Evolutionary conservation across 2,113 vertebrate species (phyloP).

Genomic region (Brachionichthys hirsutus): DNA sequence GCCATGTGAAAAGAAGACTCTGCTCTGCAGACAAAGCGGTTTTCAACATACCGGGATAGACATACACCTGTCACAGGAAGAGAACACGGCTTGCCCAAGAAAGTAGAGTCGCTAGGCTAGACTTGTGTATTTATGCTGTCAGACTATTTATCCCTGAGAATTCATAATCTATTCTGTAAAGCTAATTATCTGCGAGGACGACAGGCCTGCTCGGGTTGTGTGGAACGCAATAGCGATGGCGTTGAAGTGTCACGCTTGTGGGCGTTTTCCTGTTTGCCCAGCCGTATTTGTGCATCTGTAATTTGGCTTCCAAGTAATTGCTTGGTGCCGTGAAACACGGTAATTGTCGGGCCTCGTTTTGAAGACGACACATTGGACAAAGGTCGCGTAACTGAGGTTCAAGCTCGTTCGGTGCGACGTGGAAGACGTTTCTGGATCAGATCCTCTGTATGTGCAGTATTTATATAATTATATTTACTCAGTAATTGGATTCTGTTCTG

Average conservation of each 20-base stretch:
- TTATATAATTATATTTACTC: too few species aligned
- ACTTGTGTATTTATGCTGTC: conserved; percentile 40
- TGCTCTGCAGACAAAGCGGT: background rate
- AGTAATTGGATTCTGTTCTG: too few species aligned
- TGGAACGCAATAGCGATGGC: too few species aligned
- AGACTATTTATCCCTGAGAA: conserved; percentile 5
- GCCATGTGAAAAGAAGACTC: conserved; percentile 1
- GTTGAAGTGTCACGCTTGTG: too few species aligned
- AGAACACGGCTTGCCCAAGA: conserved; percentile 1
- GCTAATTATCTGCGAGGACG: conserved; percentile 14
- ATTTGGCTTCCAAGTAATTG: background rate
- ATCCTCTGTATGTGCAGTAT: too few species aligned
- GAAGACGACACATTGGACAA: background rate
- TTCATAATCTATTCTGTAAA: conserved; percentile 17
- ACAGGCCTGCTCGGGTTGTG: background rate
- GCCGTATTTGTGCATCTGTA: background rate
- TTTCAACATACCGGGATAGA: conserved; percentile 21
- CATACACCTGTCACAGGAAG: conserved; percentile 47
- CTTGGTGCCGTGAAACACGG: background rate
- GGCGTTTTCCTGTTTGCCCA: too few species aligned
- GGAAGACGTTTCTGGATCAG: too few species aligned
- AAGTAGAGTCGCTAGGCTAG: conserved; percentile 39
- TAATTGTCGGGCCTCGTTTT: background rate
- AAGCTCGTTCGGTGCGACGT: too few species aligned
- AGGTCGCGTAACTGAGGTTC: background rate